A percentile compares a stretch with the other conserved stretches of the same genome.
Conservation (phyloP, 92 coral and sea anemone species). For the Bergia puertoricense region DNA sequence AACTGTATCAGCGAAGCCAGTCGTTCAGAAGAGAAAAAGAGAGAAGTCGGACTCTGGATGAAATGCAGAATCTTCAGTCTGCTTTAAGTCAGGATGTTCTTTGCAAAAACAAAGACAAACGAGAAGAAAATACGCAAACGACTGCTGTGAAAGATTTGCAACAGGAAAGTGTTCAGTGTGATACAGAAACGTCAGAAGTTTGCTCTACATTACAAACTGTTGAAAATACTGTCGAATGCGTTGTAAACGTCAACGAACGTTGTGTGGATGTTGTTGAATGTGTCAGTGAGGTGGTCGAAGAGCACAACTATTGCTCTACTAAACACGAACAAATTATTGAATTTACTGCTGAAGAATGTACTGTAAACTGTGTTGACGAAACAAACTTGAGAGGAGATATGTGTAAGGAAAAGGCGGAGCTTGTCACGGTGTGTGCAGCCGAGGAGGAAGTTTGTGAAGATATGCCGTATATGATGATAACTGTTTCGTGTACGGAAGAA, state of each 20-base stretch:
- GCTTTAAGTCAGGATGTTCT: constrained; percentile 28
- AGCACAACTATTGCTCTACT: not conserved
- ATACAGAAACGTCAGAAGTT: not conserved
- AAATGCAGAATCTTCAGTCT: constrained; percentile 28
- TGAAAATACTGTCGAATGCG: constrained; percentile 22
- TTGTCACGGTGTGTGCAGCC: constrained; percentile 21
- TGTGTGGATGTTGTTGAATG: constrained; percentile 35
- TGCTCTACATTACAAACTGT: not conserved
- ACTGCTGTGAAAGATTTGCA: not conserved
- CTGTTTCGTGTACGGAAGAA: constrained; percentile 48
- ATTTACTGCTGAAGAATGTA: not conserved
- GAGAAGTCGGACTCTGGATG: constrained; percentile 34
- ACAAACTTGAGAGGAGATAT: not conserved
- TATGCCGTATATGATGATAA: constrained; percentile 24
- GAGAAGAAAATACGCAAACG: not conserved
- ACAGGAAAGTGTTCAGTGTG: not conserved
- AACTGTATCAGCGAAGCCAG: not conserved
- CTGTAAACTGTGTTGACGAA: constrained; percentile 3
- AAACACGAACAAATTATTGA: not conserved
- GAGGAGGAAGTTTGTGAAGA: not conserved
- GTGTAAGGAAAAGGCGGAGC: not conserved
- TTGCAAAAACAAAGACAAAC: not conserved
- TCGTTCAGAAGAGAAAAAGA: constrained; percentile 24
- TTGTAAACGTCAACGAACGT: constrained; percentile 7
- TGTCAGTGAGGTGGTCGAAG: constrained; percentile 10